Evolutionary conservation across 2,888 invertebrate species (phyloP), one percentile per base, ranked within the genome.

Genomic region (Osedax frankpressi): DNA sequence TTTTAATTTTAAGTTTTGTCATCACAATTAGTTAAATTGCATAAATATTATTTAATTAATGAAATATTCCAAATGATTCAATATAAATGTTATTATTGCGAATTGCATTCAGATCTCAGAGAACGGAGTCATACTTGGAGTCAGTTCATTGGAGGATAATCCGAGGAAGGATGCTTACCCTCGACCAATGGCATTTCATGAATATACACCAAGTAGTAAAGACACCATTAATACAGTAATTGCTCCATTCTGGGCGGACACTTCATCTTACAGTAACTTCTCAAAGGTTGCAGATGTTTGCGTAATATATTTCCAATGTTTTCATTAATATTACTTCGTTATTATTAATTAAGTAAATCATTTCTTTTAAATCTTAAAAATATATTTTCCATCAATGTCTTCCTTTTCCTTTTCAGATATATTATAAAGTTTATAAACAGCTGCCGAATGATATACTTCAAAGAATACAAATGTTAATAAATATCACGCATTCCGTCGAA

Each of bases 171-270:
- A 59, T 59, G 27, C 74, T 25, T 73, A 26, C 62, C 29, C 27
- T 24, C 68, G 62, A 25, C 30, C 72, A 63, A 65, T 6, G 28
- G 70, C 11, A 24, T 27, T 28, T 14, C 19, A 25, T 25, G 71
- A 71, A 2, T 28, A 29, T 69, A 72, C 29, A 29, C 29, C 69
- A 24, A 6, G 6, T 1, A n/a, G 28, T 11, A 19, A 63, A 3
- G 68, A 74, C 24, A 71, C 59, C 14, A 30, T 62, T n/a, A 19
- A 27, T 6, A 70, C 72, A 25, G n/a, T 74, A 25, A 59, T 74
- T 29, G 72, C 74, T 27, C 72, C 74, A 24, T 74, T 73, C 59
- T 74, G 74, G 74, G 72, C 74, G 28, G 74, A 74, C 29, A 67
- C 72, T 25, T 26, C 26, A 25, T 14, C 62, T 30, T n/a, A 25